phyloP scores from a whole-genome alignment of 2,888 invertebrate species.

The Caenorhabditis japonica region DNA sequence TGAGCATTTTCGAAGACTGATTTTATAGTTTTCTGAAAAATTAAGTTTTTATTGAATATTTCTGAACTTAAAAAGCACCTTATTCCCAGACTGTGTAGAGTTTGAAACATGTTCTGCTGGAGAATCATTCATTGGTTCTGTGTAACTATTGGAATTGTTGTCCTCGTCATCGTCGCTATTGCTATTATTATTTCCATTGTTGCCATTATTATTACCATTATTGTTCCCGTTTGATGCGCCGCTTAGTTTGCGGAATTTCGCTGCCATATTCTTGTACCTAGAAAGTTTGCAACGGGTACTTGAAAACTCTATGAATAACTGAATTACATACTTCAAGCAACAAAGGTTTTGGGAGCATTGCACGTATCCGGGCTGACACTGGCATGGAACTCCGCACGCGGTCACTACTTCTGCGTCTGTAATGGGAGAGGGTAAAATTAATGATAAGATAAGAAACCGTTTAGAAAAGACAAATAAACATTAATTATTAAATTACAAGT shows the following conservation, averaged over 20 bases:
- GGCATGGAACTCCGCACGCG: constrained; percentile 66
- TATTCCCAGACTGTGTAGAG: too few species aligned
- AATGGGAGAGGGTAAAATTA: neutral
- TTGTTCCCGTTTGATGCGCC: constrained; percentile 15
- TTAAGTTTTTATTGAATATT: neutral
- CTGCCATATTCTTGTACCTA: constrained; percentile 73
- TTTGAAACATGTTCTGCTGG: too few species aligned
- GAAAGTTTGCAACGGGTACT: constrained; percentile 5
- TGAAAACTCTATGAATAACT: constrained; percentile 31
- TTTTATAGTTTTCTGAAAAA: constrained; percentile 16
- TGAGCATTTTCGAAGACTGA: constrained; percentile 26
- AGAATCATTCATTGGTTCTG: constrained; percentile 46
- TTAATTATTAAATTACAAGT: neutral
- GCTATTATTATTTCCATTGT: constrained; percentile 20
- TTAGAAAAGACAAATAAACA: constrained; percentile 1
- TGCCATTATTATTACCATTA: constrained; percentile 18
- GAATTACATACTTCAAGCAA: constrained; percentile 64
- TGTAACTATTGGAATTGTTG: constrained; percentile 35
- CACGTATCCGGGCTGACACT: constrained; percentile 69
- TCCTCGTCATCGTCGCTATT: constrained; percentile 22
- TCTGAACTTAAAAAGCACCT: too few species aligned
- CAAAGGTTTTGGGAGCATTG: constrained; percentile 68
- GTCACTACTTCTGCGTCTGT: constrained; percentile 61
- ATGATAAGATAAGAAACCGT: neutral
- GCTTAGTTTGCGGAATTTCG: constrained; percentile 62